Conservation (phyloP, 1,140 invertebrate species). For the Reticulitermes speratus region DNA sequence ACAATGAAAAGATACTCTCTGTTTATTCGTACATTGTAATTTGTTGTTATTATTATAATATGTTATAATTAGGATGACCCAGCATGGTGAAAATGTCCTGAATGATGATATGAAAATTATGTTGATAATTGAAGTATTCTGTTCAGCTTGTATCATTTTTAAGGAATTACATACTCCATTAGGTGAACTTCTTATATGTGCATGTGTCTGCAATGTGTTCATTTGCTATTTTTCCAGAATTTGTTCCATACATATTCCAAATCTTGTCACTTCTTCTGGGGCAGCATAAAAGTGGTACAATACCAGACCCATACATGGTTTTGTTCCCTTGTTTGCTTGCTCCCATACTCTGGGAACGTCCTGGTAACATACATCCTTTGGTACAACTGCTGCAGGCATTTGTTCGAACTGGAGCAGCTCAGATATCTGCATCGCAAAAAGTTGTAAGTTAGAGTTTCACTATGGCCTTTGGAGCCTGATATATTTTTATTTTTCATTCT, state of each 20-base stretch:
- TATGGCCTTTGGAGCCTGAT: no score
- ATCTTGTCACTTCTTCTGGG: constrained; percentile 90
- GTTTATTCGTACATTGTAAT: no score
- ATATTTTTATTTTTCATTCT: no score
- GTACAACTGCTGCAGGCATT: constrained; percentile 86
- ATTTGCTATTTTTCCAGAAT: constrained; percentile 64
- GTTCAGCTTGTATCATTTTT: neutral
- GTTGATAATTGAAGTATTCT: neutral
- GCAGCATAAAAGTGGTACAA: constrained; percentile 55
- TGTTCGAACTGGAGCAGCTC: constrained; percentile 68
- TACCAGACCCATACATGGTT: constrained; percentile 82
- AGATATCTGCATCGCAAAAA: constrained; percentile 69
- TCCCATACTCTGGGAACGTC: constrained; percentile 88
- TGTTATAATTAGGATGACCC: no score
- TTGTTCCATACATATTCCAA: constrained; percentile 98
- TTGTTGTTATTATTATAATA: no score
- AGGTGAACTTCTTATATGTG: no score
- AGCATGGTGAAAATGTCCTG: no score
- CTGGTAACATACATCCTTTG: constrained; percentile 88
- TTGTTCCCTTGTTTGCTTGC: constrained; percentile 85
- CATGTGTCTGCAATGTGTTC: neutral
- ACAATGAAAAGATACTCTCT: no score
- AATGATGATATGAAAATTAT: no score
- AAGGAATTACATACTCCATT: neutral
- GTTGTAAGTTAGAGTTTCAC: constrained; percentile 51